These are phyloP conservation scores for Ophion costatus DNA, from an alignment of 2,888 invertebrate species.

Conservation along the genomic window DNA sequence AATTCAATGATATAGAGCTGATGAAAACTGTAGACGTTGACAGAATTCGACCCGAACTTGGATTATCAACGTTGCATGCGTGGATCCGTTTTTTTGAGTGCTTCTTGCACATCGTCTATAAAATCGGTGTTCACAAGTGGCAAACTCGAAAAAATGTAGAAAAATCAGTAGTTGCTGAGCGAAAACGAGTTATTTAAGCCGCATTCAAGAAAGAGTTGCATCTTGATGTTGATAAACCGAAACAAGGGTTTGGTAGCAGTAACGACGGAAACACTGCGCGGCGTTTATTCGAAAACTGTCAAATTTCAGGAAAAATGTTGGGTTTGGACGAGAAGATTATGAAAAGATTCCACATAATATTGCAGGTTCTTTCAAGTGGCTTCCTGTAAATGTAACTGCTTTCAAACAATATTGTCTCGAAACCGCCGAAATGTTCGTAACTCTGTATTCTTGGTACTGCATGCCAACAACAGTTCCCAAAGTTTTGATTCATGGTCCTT, in stretches of 20 bases:
- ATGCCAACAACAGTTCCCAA: slow-evolving; percentile 6
- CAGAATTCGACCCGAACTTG: too few species aligned
- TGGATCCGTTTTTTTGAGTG: too few species aligned
- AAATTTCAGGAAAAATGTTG: too few species aligned
- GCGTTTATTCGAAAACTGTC: too few species aligned
- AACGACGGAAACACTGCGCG: too few species aligned
- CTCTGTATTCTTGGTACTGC: slow-evolving; percentile 17
- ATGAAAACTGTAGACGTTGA: too few species aligned
- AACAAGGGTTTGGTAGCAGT: too few species aligned
- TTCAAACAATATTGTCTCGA: slow-evolving; percentile 34
- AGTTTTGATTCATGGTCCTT: background rate
- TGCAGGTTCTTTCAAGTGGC: slow-evolving; percentile 46
- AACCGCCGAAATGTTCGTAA: slow-evolving; percentile 46
- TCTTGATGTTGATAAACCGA: slow-evolving; percentile 7
- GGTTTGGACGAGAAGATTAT: slow-evolving; percentile 36
- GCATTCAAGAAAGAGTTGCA: slow-evolving; percentile 5
- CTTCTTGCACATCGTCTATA: too few species aligned
- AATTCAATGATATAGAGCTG: too few species aligned
- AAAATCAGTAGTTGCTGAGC: background rate
- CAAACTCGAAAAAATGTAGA: too few species aligned
- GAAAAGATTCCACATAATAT: slow-evolving; percentile 45
- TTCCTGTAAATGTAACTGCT: slow-evolving; percentile 45
- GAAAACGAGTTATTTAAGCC: slow-evolving; percentile 6
- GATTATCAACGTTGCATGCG: too few species aligned
- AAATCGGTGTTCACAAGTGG: too few species aligned